Conservation (phyloP, 2,113 vertebrate genomes). For the Psilopsiagon aymara region DNA sequence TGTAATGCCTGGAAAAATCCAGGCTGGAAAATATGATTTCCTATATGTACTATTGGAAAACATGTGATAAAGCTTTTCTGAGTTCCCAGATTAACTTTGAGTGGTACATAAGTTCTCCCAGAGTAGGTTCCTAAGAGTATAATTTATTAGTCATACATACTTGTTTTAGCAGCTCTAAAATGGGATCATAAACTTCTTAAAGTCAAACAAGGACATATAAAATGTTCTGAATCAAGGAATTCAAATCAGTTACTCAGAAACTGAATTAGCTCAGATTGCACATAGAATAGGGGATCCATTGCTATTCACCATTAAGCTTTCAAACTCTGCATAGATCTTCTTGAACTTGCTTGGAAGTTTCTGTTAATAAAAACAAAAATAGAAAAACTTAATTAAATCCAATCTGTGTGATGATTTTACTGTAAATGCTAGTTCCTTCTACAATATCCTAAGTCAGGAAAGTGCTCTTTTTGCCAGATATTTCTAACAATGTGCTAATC, state of each 20-base stretch:
- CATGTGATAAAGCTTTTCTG: constrained; percentile 71
- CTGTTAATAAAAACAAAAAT: constrained; percentile 83
- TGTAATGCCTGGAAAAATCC: constrained; percentile 59
- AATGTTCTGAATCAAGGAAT: constrained; percentile 75
- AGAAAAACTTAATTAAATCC: constrained; percentile 62
- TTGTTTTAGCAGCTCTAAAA: constrained; percentile 85
- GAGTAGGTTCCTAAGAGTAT: constrained; percentile 74
- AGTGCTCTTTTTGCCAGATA: constrained; percentile 66
- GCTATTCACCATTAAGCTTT: constrained; percentile 95
- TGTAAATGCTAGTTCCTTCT: constrained; percentile 40
- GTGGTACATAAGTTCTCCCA: constrained; percentile 76
- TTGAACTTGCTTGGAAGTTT: constrained; percentile 99
- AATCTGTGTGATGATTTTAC: constrained; percentile 16
- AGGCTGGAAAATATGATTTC: constrained; percentile 46
- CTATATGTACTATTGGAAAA: constrained; percentile 34
- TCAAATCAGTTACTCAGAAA: constrained; percentile 73
- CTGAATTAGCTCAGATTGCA: constrained; percentile 71
- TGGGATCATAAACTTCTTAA: constrained; percentile 82
- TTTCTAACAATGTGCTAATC: constrained; percentile 69
- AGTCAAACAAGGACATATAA: constrained; percentile 84
- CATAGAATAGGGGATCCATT: constrained; percentile 68
- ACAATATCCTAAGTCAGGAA: constrained; percentile 52
- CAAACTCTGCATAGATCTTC: constrained; percentile 97
- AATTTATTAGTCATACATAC: constrained; percentile 83
- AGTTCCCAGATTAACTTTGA: constrained; percentile 77